Base-by-base conservation (phyloP, 2,113 vertebrate species). In the Grammomys dolichurus region DNA sequence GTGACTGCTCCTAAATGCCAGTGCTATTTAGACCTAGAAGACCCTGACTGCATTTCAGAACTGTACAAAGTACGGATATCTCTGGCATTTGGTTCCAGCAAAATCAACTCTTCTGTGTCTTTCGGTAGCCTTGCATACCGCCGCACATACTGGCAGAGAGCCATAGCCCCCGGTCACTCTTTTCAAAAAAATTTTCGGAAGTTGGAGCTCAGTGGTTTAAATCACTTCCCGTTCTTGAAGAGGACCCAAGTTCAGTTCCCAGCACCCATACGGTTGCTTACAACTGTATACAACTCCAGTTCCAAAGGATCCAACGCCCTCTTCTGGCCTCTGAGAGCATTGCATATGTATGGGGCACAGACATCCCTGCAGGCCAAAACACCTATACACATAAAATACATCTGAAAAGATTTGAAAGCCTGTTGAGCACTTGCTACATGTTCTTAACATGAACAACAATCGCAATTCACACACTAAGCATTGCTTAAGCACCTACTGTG, bases 1-100 rank as follows among this genome's bases (percentile, higher is more conserved):
- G 1, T 4, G 56, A 82, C 77, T 22, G 20, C 76, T 95, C 76
- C 58, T 88, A 97, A 97, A 95, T 67, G 58, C 87, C 80, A 77
- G 5, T 40, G 58, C 48, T 89, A 11, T 70, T 75, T 56, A 93
- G 90, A 67, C 31, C 87, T 65, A 65, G 87, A 87, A 89, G 92
- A 76, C 84, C 90, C 67, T 54, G 67, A 24, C 60, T 56, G 69
- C 77, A 86, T 87, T 97, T 93, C 76, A 89, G 40, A 85, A 80
- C 36, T 94, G 60, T 81, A 26, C 70, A 33, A 97, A 90, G 72
- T 46, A 85, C 31, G 46, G 48, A 1, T 69, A 81, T 95, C 87
- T 69, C 73, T 22, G 20, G n/a, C 60, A 58, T 94, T 78, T 85
- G 48, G 67, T 86, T 85, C 78, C 48, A 69, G 82, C 54, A 75